Conservation (phyloP, 2,113 vertebrate species). For the Rana temporaria region DNA sequence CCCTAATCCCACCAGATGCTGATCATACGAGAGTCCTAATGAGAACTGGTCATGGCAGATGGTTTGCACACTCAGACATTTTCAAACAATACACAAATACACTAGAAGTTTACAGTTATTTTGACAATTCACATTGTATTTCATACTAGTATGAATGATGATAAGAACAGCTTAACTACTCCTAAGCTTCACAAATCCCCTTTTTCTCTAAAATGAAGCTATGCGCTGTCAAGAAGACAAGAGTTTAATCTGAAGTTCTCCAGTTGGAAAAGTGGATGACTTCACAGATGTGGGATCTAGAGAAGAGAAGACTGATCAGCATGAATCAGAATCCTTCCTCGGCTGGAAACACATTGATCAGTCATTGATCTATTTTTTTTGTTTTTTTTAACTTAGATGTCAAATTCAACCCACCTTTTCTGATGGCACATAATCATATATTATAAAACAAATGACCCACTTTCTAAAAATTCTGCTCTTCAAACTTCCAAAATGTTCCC, state of each 20-base stretch:
- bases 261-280: background rate
- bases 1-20: conserved; percentile 67
- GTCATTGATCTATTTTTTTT: too few relatives aligned
- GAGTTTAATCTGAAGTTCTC: conserved; percentile 8
- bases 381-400: too few relatives aligned
- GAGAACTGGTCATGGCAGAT: conserved; percentile 62
- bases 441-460: too few relatives aligned
- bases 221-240: background rate
- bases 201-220: background rate
- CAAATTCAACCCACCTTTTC: too few relatives aligned
- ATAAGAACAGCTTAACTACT: conserved; percentile 23
- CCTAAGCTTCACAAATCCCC: background rate
- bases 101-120: conserved; percentile 33
- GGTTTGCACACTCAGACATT: conserved; percentile 62
- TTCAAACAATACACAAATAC: conserved; percentile 55
- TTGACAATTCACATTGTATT: conserved; percentile 12
- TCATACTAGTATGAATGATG: background rate
- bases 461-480: too few relatives aligned
- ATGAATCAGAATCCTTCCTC: too few relatives aligned
- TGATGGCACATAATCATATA: too few relatives aligned
- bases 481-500: too few relatives aligned
- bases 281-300: background rate
- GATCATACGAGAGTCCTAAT: conserved; percentile 61
- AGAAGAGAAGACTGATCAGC: too few relatives aligned
- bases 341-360: too few relatives aligned